Evolutionary conservation across 2,797 vertebrate genomes (phyloP), one percentile per base, ranked within the genome.

Genomic region (Amazona finschi): DNA sequence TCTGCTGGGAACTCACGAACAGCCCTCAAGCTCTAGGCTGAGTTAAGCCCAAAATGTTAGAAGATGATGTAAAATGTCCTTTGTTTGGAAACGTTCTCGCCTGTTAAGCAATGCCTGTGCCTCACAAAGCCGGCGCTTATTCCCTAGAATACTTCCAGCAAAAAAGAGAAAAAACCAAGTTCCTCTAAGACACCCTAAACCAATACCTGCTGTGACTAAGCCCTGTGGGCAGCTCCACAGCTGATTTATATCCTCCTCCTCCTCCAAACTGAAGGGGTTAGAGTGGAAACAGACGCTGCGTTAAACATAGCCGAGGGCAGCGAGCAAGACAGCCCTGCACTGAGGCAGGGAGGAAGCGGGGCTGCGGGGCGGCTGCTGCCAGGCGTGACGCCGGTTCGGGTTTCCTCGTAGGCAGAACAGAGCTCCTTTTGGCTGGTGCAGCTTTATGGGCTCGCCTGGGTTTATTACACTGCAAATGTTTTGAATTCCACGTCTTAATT

Each of bases 141-240:
- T 97, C 94, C 89, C 94, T 97, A 95, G 96, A 95, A 96, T 87
- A 95, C 85, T 95, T 91, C 30, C 67, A 90, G 41, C 15, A 58
- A 65, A 43, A 43, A 49, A 20, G 70, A 57, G 38, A 72, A 83
- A 86, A 46, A 50, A 62, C 12, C n/a, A 18, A 60, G 61, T 81
- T 93, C 70, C 83, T 96, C 81, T 93, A 94, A 89, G 89, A 94
- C 83, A 83, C 85, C 82, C 87, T 95, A 94, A 97, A 96, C 94
- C 94, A 97, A 90, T 95, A 96, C 90, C 92, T 93, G 94, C 95
- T 96, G 93, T 96, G 96, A 95, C 82, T 96, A 93, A 96, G 92
- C 93, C 90, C 92, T 80, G 93, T 93, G 91, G 96, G 94, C 85
- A 95, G 79, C 92, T 89, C 71, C 10, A 25, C 91, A 69, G 89